Evolutionary conservation across 2,797 vertebrate species (phyloP).

Genomic region (Coreius guichenoti): DNA sequence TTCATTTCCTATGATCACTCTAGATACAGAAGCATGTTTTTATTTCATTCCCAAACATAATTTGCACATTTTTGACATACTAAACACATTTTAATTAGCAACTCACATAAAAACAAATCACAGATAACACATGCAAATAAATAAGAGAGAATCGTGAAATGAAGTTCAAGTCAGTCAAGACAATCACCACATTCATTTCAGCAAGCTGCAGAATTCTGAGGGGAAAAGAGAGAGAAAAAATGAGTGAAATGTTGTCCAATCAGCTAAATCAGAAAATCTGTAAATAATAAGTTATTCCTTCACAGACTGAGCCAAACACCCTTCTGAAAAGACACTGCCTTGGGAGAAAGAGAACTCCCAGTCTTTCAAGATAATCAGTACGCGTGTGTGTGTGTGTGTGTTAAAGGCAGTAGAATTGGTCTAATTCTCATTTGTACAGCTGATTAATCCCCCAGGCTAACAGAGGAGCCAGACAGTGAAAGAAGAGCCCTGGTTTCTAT

Average conservation of each 20-base stretch:
- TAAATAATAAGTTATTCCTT: not conserved
- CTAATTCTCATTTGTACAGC: conserved; percentile 10
- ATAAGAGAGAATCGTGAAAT: not conserved
- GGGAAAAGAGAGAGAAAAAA: not conserved
- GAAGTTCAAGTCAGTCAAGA: not conserved
- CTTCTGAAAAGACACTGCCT: not conserved
- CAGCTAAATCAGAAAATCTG: no score
- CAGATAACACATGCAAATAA: conserved; percentile 8
- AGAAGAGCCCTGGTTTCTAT: conserved; percentile 25
- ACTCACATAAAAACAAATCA: not conserved
- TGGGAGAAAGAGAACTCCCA: not conserved
- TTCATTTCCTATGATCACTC: not conserved
- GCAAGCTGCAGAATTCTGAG: conserved; percentile 61
- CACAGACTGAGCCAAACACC: not conserved
- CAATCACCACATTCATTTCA: conserved; percentile 46
- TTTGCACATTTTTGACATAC: not conserved
- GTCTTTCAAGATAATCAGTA: conserved; percentile 12
- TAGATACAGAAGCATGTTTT: conserved; percentile 2
- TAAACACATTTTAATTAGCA: conserved; percentile 18
- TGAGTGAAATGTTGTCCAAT: not conserved
- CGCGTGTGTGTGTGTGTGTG: not conserved
- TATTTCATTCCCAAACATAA: not conserved
- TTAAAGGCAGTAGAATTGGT: not conserved
- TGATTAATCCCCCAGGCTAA: conserved; percentile 24
- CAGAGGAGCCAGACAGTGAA: not conserved